Conservation (phyloP, 1,140 invertebrate species). For the Aphis gossypii region DNA sequence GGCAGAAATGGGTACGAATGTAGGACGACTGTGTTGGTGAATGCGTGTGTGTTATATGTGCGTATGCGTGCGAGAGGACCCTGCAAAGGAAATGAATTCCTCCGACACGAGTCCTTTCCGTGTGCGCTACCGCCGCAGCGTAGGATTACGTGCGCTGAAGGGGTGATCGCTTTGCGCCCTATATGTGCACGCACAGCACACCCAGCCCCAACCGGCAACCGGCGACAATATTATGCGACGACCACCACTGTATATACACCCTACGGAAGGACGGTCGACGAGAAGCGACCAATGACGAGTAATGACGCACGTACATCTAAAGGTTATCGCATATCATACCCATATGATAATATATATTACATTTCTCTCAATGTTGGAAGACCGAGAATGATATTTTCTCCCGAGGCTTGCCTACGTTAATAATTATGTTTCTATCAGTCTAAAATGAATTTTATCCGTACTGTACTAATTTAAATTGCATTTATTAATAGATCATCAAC, state of each 20-base stretch:
- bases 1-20: not conserved
- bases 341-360: not conserved
- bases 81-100: constrained; percentile 34
- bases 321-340: not conserved
- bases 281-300: not conserved
- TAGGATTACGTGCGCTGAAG: not conserved
- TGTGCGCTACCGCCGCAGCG: not conserved
- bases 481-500: not conserved
- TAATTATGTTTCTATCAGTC: not conserved
- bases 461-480: not conserved
- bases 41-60: not conserved
- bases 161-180: not conserved
- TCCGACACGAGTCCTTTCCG: not conserved
- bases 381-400: not conserved
- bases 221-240: not conserved
- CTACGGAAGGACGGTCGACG: not conserved
- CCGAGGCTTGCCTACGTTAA: not conserved
- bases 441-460: not conserved
- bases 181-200: not conserved
- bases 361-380: not conserved
- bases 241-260: not conserved
- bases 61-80: constrained; percentile 5
- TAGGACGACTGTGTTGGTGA: not conserved
- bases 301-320: not conserved
- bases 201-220: not conserved